These are phyloP conservation scores for Onthophagus sagittarius DNA, from an alignment of 2,888 invertebrate genomes.

Conservation along the genomic window DNA sequence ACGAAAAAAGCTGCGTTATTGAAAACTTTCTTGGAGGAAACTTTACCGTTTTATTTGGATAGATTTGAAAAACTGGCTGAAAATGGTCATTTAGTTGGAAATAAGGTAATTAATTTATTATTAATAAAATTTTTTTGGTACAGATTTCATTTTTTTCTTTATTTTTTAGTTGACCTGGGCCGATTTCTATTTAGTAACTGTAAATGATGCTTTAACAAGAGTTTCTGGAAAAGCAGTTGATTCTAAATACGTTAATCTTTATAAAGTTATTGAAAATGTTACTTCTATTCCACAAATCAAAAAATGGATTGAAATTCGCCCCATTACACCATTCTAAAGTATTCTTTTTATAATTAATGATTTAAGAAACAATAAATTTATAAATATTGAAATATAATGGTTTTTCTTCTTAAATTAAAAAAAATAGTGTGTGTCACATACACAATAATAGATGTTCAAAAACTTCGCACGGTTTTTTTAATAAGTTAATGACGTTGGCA, in stretches of 20 bases:
- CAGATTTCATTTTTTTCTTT: not conserved
- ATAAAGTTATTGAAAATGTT: constrained; percentile 4
- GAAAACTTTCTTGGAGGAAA: constrained; percentile 49
- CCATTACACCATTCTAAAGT: constrained; percentile 4
- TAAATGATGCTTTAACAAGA: not conserved
- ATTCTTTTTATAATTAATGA: not conserved
- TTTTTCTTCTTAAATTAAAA: not conserved
- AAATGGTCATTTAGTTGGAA: constrained; percentile 56
- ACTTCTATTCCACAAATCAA: constrained; percentile 1
- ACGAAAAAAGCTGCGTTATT: constrained; percentile 51
- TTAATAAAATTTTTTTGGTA: not conserved
- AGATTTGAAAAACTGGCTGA: constrained; percentile 57
- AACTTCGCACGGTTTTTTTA: too few relatives aligned
- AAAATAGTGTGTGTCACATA: too few relatives aligned
- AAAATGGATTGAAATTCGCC: constrained; percentile 13
- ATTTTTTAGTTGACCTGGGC: constrained; percentile 7
- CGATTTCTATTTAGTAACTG: not conserved
- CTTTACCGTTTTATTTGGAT: constrained; percentile 55
- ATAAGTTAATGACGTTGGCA: too few relatives aligned
- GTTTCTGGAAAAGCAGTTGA: not conserved
- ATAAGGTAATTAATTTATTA: constrained; percentile 27
- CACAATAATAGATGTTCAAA: too few relatives aligned
- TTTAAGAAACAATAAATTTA: too few relatives aligned
- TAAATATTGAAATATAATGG: not conserved
- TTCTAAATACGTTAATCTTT: not conserved